phyloP scores from a whole-genome alignment of 1,140 invertebrate species.

The Oncopodura yosiiana region DNA sequence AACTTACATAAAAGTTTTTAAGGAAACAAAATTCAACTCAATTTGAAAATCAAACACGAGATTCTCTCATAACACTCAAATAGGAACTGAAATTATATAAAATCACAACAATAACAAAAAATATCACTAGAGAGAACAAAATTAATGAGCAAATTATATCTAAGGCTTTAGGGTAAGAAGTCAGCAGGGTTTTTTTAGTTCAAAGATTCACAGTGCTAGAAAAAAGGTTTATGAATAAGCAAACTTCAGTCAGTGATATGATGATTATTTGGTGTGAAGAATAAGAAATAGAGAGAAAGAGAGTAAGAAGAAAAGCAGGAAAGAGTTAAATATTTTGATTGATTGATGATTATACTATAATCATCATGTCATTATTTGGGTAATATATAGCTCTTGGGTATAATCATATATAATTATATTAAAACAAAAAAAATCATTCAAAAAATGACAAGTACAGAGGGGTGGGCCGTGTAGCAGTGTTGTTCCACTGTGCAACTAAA shows the following conservation, averaged over 20 bases:
- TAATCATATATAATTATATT: background rate
- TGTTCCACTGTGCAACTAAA: slow-evolving; percentile 30
- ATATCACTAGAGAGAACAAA: background rate
- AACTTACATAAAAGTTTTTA: slow-evolving; percentile 12
- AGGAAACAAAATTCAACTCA: no score
- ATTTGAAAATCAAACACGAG: slow-evolving; percentile 17
- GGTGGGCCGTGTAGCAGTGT: slow-evolving; percentile 30
- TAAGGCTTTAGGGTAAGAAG: background rate
- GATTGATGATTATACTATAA: no score
- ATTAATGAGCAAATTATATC: background rate
- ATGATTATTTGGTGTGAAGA: no score
- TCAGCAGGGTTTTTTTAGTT: background rate
- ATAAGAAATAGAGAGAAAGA: no score
- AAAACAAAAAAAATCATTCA: background rate
- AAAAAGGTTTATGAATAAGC: background rate
- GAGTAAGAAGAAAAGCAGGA: no score
- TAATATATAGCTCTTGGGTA: no score
- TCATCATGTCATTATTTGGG: no score
- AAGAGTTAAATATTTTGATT: no score
- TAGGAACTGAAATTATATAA: slow-evolving; percentile 21
- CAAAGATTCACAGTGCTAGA: background rate
- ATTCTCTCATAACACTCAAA: slow-evolving; percentile 17
- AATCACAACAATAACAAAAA: background rate
- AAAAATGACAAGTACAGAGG: slow-evolving; percentile 29
- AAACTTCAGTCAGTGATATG: no score